A percentile compares a stretch with the other conserved stretches of the same genome.
phyloP scores from a whole-genome alignment of 2,797 vertebrate genomes.

The Platyrinchus mystaceus region DNA sequence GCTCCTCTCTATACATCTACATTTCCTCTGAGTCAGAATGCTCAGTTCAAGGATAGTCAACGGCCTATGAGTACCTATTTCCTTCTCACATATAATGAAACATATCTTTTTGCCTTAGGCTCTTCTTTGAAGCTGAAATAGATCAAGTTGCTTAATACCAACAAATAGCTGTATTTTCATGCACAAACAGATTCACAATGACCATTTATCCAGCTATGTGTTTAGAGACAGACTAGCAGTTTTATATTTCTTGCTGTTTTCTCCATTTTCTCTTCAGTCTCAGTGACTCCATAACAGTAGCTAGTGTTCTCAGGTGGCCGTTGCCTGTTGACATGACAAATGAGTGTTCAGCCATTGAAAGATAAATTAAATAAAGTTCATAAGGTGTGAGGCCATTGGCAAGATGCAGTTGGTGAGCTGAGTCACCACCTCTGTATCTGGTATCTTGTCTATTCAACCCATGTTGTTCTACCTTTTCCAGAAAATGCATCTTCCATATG shows the following conservation, averaged over 20 bases:
- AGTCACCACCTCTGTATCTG: background rate
- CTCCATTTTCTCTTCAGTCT: background rate
- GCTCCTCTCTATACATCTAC: background rate
- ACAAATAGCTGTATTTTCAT: background rate
- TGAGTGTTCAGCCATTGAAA: background rate
- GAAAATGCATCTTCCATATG: background rate
- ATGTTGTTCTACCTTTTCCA: background rate
- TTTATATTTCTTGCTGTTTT: constrained; percentile 7
- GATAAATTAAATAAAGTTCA: constrained; percentile 13
- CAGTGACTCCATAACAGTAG: background rate
- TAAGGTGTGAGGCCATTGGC: background rate
- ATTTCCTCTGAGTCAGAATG: background rate
- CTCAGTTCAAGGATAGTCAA: background rate
- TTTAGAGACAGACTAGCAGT: background rate
- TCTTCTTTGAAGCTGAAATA: background rate
- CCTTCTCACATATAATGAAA: background rate
- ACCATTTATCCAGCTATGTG: background rate
- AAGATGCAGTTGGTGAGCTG: background rate
- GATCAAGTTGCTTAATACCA: background rate
- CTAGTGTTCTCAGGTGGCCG: background rate
- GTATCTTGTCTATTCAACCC: background rate
- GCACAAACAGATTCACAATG: background rate
- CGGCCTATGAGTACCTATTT: background rate
- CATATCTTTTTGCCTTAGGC: background rate
- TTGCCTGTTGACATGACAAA: constrained; percentile 39